phyloP scores from a whole-genome alignment of 1,140 invertebrate genomes.

The Drosophila eugracilis region DNA sequence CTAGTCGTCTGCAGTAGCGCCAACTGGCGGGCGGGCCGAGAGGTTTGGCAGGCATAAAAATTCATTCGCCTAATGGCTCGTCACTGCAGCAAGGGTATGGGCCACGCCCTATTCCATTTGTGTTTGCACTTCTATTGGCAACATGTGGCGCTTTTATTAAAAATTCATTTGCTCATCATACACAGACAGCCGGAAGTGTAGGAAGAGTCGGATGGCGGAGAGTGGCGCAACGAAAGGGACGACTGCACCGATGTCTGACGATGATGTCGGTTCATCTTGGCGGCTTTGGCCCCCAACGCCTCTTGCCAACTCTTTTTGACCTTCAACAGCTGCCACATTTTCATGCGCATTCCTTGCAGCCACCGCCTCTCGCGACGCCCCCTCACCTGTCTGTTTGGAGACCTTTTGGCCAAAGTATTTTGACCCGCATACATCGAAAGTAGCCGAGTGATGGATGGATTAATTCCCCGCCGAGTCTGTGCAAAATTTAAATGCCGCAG shows the following conservation, averaged over 20 bases:
- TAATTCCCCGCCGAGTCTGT: conserved; percentile 18
- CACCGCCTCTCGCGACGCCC: not conserved
- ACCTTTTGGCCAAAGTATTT: conserved; percentile 61
- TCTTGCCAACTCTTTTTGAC: conserved; percentile 49
- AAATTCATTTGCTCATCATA: conserved; percentile 80
- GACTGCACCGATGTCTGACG: conserved; percentile 46
- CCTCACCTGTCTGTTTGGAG: conserved; percentile 16
- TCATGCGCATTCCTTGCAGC: conserved; percentile 51
- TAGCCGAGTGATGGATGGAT: conserved; percentile 56
- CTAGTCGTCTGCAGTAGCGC: conserved; percentile 36
- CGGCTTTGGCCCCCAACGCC: conserved; percentile 17
- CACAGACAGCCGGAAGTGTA: conserved; percentile 33
- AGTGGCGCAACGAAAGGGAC: not conserved
- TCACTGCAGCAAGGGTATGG: conserved; percentile 39
- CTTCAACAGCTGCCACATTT: conserved; percentile 78
- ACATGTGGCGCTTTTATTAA: conserved; percentile 83
- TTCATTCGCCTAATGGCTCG: conserved; percentile 79
- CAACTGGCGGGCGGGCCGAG: conserved; percentile 28
- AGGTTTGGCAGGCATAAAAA: conserved; percentile 55
- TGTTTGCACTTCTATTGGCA: conserved; percentile 80
- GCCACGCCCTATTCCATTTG: conserved; percentile 52
- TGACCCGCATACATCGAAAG: conserved; percentile 64
- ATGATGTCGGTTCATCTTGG: conserved; percentile 33
- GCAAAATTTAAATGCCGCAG: conserved; percentile 3
- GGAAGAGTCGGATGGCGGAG: conserved; percentile 1